Evolutionary conservation across 2,888 invertebrate genomes (phyloP), one percentile per base, ranked within the genome.

Genomic region (Steinernema carpocapsae): DNA sequence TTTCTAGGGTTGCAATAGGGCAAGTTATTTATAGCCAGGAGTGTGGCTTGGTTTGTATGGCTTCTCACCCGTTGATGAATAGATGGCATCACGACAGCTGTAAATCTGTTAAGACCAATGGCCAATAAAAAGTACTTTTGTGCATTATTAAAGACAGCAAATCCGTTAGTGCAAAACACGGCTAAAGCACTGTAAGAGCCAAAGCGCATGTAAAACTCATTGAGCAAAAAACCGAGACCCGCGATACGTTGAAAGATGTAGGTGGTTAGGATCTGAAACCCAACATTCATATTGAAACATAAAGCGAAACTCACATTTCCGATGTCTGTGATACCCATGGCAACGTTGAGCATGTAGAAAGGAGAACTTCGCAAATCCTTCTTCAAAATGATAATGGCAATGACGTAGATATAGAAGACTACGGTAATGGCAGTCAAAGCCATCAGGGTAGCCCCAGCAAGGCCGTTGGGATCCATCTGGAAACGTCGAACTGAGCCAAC

Each of bases 221-320:
- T 32, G 17, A 29, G 24, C 12, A 64, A 29, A n/a, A 64, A 64
- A 37, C 64, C 64, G 17, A 64, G 10, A 1, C 29, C 64, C 29
- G 64, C 29, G n/a, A 64, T 64, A 12, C 64, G 64, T 37, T 64
- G 64, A 19, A 64, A 64, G 4, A 64, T 17, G 64, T 64, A 64
- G 4, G 64, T 64, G 1, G 32, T 32, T 6, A 6, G 12, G 1
- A 64, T 64, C 64, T 64, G 32, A 26, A 64, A 32, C 4, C 17
- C 4, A 3, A 7, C 17, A 37, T 10, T 37, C 3, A 37, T 37
- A 37, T n/a, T n/a, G 37, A 37, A 37, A 37, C 10, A 6, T 37
- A 43, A 43, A 43, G 43, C 17, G 48, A 48, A 14, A 48, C 48
- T 14, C 14, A 48, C 48, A 48, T 19, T 48, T 19, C 48, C 48